Percentiles rank a stretch among this genome's conserved stretches.
Conservation (phyloP, 2,888 invertebrate species). For the Mycalesis mineus region DNA sequence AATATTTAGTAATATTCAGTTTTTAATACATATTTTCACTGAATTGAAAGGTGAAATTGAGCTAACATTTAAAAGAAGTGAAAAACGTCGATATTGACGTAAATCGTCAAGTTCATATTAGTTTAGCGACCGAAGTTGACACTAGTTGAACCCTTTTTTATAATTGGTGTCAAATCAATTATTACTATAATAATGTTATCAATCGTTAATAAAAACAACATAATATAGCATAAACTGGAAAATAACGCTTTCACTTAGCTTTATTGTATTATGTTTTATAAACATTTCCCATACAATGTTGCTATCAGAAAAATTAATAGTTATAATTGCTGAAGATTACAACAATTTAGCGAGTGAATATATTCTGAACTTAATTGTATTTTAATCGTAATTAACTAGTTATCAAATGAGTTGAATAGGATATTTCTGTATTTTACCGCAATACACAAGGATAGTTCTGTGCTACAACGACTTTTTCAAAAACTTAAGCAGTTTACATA, state of each 20-base stretch:
- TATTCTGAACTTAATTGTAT: neutral
- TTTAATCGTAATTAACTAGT: neutral
- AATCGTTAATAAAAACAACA: slow-evolving; percentile 8
- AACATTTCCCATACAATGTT: slow-evolving; percentile 7
- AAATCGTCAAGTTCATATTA: too few relatives aligned
- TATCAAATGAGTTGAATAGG: neutral
- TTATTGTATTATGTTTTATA: neutral
- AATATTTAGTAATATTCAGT: too few relatives aligned
- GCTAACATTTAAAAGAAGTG: too few relatives aligned
- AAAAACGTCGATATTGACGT: too few relatives aligned
- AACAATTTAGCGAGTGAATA: neutral
- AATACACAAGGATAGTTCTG: too few relatives aligned
- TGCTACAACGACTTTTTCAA: too few relatives aligned
- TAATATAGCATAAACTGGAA: slow-evolving; percentile 10
- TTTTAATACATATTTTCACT: too few relatives aligned
- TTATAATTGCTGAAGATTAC: neutral
- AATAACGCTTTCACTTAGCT: neutral
- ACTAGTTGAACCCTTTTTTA: slow-evolving; percentile 4
- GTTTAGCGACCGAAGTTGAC: slow-evolving; percentile 15
- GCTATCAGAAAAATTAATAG: neutral
- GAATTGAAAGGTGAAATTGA: too few relatives aligned
- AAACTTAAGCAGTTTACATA: too few relatives aligned
- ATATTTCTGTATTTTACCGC: neutral
- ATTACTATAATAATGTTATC: slow-evolving; percentile 8
- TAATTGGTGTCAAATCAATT: slow-evolving; percentile 11